Evolutionary conservation across 1,140 invertebrate species (phyloP).

Genomic region (Parasteatoda tepidariorum): DNA sequence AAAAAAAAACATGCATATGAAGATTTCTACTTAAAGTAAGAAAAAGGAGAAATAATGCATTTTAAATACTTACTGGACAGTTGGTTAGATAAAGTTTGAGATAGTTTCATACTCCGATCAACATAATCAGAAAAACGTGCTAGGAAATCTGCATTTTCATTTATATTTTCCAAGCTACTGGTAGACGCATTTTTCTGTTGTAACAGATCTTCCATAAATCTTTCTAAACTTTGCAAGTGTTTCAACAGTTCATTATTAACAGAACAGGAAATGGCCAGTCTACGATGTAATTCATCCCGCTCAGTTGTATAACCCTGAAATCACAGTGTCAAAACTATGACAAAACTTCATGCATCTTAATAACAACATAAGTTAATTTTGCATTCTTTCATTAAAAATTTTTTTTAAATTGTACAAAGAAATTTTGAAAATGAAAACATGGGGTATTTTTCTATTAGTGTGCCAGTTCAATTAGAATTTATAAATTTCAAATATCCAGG

Average conservation of each 20-base stretch:
- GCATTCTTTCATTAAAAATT: background rate
- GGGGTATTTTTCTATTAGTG: too few species aligned
- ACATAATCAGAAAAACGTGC: background rate
- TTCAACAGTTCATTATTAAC: constrained; percentile 41
- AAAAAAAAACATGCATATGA: too few species aligned
- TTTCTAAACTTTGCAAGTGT: constrained; percentile 34
- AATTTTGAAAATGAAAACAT: background rate
- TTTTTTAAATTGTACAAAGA: background rate
- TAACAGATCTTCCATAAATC: constrained; percentile 40
- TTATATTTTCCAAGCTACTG: constrained; percentile 29
- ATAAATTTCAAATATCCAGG: too few species aligned
- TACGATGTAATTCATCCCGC: background rate
- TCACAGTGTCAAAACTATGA: background rate
- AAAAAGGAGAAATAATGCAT: background rate
- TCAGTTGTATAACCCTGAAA: constrained; percentile 15
- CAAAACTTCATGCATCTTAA: background rate
- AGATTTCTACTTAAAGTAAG: too few species aligned
- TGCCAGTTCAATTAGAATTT: too few species aligned
- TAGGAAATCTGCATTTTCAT: constrained; percentile 17
- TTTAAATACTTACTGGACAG: constrained; percentile 26
- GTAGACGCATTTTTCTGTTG: constrained; percentile 20
- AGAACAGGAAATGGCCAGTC: constrained; percentile 8
- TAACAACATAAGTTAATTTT: background rate
- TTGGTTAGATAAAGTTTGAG: constrained; percentile 21
- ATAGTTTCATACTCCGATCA: constrained; percentile 27